Evolutionary conservation across 1,140 invertebrate genomes (phyloP), one percentile per base, ranked within the genome.

Genomic region (Vanessa atalanta): DNA sequence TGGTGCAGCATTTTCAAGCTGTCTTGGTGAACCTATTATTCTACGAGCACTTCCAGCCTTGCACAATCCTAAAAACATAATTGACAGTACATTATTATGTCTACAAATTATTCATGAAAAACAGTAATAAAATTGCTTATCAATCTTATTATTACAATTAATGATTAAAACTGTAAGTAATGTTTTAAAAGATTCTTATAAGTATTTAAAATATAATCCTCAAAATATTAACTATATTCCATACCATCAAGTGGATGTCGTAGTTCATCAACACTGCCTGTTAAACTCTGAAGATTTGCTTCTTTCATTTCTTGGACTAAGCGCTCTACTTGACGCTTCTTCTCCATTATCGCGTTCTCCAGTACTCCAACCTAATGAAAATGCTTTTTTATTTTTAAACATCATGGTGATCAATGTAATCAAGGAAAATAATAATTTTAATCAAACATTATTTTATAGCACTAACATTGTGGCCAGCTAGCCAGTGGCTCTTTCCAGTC

Each of bases 221-320:
- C 5, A 23, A 11, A 57, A 23, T 23, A 61, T 13, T 55, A 16
- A 70, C 8, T 47, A 55, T 31, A 15, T 13, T 48, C 68, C 60
- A 79, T 87, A 96, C 95, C 96, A 93, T 98, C 97, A 43, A 97
- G 87, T 60, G 97, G 94, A 91, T 97, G 94, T 84, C 96, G 95
- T 26, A 97, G 93, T 93, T 97, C 97, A 85, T 98, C 97, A 61
- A 96, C 96, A 57, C 96, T 96, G 73, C 97, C 96, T n/a, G 96
- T 96, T 50, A 98, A 93, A 88, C 96, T 97, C 90, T 97, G 96
- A 47, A 98, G 92, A 92, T 98, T 98, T 2, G 97, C 97, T 87
- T 98, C 97, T 89, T 98, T 98, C 96, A 98, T 97, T 83, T 98
- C 97, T 43, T 96, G 94, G 8, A 98, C 96, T 70, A 98, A 91